Percentiles rank a stretch among this genome's conserved stretches.
phyloP scores from a whole-genome alignment of 2,888 invertebrate species.

The Diachrysia chrysitis region DNA sequence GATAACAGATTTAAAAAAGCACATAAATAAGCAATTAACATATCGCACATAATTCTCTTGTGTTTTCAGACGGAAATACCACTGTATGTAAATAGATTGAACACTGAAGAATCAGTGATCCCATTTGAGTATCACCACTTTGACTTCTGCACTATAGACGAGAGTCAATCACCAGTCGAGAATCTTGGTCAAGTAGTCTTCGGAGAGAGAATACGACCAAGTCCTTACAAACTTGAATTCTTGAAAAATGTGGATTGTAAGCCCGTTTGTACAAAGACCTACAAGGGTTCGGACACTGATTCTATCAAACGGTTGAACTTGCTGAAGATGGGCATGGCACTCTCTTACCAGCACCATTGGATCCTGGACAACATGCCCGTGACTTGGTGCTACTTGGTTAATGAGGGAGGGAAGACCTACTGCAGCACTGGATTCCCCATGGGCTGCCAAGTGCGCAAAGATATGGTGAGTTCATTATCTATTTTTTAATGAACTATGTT shows the following conservation, averaged over 20 bases:
- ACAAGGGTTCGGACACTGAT: conserved; percentile 91
- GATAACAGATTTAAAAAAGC: conserved; percentile 31
- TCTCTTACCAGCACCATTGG: conserved; percentile 99
- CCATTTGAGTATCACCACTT: conserved; percentile 99
- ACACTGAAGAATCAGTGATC: conserved; percentile 99
- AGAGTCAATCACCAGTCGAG: conserved; percentile 96
- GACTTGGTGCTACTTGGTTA: conserved; percentile 97
- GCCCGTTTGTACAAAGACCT: conserved; percentile 91
- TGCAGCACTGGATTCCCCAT: conserved; percentile 99
- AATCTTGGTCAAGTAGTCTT: conserved; percentile 99
- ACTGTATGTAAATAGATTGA: conserved; percentile 98
- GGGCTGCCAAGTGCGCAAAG: conserved; percentile 95
- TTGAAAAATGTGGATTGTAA: conserved; percentile 91
- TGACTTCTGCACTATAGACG: conserved; percentile 96
- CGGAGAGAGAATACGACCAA: conserved; percentile 99
- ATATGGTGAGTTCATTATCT: conserved; percentile 76
- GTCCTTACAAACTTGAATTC: conserved; percentile 97
- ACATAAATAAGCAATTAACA: conserved; percentile 22
- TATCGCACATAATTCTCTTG: conserved; percentile 13
- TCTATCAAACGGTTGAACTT: conserved; percentile 93
- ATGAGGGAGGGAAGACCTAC: conserved; percentile 91
- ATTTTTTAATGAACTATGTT: background rate
- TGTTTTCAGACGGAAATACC: conserved; percentile 95
- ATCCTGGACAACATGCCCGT: conserved; percentile 99
- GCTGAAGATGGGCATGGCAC: conserved; percentile 96